Evolutionary conservation across 2,797 vertebrate genomes (phyloP), one percentile per base, ranked within the genome.

Genomic region (Notolabrus celidotus): DNA sequence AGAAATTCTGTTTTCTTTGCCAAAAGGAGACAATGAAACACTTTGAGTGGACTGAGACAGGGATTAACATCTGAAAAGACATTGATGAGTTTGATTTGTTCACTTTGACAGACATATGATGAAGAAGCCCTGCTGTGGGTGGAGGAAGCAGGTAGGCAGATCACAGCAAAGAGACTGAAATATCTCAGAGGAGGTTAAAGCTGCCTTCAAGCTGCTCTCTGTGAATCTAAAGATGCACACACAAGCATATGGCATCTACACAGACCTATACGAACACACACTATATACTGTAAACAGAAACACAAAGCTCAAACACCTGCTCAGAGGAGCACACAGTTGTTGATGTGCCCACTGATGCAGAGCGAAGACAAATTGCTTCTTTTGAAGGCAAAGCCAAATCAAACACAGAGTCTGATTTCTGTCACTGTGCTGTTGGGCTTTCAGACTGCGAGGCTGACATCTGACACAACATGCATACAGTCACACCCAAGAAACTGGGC

Each of bases 311-410:
- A 12, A n/a, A n/a, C n/a, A 77, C n/a, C 53, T 46, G 9, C 29
- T 2, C 8, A 34, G 54, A 60, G 34, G 62, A 57, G 52, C 38
- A 51, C 69, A 67, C 63, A 80, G 85, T 80, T 85, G 88, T 80
- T 85, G 89, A 89, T 87, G 88, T 85, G 85, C 77, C 82, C 87
- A 74, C 74, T 80, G 88, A 92, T 15, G 22, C 45, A 16, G 45
- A 46, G 80, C 59, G 70, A 78, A 88, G 89, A 93, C 87, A 90
- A 92, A 93, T 91, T 86, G 85, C 83, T 88, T 74, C 79, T 10
- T 23, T 16, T 15, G 10, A 90, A 92, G 87, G 80, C 77, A 57
- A 81, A 90, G n/a, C n/a, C n/a, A n/a, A 88, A 88, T 89, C 86
- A 89, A 91, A 90, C 78, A 77, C 58, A 16, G 20, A 77, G 84